Conservation (phyloP, 53 echinoderm and acorn worm species). For the Echinometra lucunter region DNA sequence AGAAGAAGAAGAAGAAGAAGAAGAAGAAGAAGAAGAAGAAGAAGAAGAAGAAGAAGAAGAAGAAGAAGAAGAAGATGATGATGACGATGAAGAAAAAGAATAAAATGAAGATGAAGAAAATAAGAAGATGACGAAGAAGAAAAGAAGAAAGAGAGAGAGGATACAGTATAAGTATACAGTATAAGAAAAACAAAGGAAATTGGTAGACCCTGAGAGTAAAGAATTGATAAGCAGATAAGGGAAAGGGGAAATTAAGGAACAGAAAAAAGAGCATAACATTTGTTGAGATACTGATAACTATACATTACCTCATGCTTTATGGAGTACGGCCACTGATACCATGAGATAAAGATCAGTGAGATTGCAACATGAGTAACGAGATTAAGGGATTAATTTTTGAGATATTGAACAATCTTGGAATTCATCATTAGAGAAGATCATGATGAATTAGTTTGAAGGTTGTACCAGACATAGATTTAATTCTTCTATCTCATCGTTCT, state of each 20-base stretch:
- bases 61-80: neutral
- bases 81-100: neutral
- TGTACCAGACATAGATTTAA: too few species aligned
- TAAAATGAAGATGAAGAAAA: too few species aligned
- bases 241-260: neutral
- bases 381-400: neutral
- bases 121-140: too few species aligned
- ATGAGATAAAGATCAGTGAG: neutral
- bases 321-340: neutral
- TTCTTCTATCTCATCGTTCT: neutral
- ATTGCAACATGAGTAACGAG: neutral
- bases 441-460: too few species aligned
- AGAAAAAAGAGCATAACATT: neutral
- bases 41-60: neutral
- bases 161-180: too few species aligned
- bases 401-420: too few species aligned
- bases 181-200: neutral
- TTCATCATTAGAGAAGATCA: too few species aligned
- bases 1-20: too few species aligned
- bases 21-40: neutral
- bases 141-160: neutral
- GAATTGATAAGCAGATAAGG: neutral
- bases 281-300: too few species aligned
- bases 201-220: too few species aligned
- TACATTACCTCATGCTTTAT: too few species aligned